Base-by-base conservation (phyloP, 2,113 vertebrate genomes). In the Willisornis vidua region DNA sequence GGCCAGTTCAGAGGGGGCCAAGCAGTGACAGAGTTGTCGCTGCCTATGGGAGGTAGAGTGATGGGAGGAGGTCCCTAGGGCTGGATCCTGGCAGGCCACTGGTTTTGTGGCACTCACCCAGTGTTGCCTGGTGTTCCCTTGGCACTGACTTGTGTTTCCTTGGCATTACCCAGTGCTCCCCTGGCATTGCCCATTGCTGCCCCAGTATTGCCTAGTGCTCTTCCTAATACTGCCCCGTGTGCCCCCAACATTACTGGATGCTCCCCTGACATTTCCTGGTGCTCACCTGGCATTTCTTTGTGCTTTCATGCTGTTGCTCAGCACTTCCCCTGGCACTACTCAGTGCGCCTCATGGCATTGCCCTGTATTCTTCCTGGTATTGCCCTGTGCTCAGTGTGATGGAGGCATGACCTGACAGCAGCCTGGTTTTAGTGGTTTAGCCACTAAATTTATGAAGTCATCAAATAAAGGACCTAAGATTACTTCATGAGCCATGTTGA, bases 121-220 rank as follows among this genome's bases (percentile, higher is more conserved):
- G 3, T 1, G 0, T 41, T 79, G 17, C 19, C 55, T 8, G 10
- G 7, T 12, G 3, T 10, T n/a, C 3, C 8, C 10, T 19, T 2
- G 4, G 19, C 28, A 41, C 25, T 63, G n/a, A 26, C 35, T 9
- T 17, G 15, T 59, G 4, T 10, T n/a, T 3, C 9, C 11, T 15
- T 2, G 3, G 23, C 28, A 37, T 33, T 62, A 26, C 31, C 24
- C 10, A 22, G 19, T 58, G 29, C 37, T 71, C 3, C 19, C 22
- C 37, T 10, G 25, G 5, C 28, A 35, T 11, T 67, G 14, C 25
- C 41, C 5, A 4, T 33, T 52, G 19, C 7, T 20, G 9, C 5
- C 9, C 22, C 1, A 2, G 35, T 17, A 33, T 11, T 61, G 19
- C 55, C 31, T 14, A 52, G 51, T 76, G 45, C 54, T 67, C 4